Evolutionary conservation across 2,888 invertebrate genomes (phyloP).

Genomic region (Drosophila helvetica): DNA sequence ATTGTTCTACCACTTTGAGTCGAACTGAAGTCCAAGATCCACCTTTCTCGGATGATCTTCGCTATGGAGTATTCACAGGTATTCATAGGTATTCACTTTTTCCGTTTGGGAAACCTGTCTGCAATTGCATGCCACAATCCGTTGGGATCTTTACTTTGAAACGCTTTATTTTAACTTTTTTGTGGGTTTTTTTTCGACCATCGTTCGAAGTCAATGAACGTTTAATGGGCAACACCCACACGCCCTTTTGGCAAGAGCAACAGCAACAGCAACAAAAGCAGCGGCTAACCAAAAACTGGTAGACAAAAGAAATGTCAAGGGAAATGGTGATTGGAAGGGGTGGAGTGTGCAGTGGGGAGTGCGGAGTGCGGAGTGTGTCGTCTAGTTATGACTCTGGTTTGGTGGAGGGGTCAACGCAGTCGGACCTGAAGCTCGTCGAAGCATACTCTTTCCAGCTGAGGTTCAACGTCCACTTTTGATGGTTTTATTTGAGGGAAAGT

Average conservation of each 20-base stretch:
- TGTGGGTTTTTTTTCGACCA: neutral
- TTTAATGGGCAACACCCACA: conserved; percentile 56
- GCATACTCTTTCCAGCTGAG: conserved; percentile 1
- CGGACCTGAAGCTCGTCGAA: neutral
- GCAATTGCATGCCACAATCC: conserved; percentile 17
- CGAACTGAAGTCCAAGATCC: too few relatives aligned
- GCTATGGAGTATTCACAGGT: too few relatives aligned
- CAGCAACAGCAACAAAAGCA: neutral
- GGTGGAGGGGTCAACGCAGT: conserved; percentile 13
- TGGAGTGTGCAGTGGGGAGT: too few relatives aligned
- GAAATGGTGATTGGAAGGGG: conserved; percentile 4
- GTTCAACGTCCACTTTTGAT: too few relatives aligned
- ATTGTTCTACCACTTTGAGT: too few relatives aligned
- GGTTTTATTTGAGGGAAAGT: too few relatives aligned
- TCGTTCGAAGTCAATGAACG: conserved; percentile 64
- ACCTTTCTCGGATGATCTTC: too few relatives aligned
- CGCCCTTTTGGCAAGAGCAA: conserved; percentile 60
- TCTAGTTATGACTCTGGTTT: neutral
- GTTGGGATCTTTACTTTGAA: conserved; percentile 9
- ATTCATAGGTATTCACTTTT: neutral
- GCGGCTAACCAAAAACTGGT: conserved; percentile 19
- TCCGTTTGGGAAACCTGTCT: neutral
- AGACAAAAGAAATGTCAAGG: conserved; percentile 41
- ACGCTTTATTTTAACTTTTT: neutral
- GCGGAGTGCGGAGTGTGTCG: neutral